Evolutionary conservation across 2,888 invertebrate species (phyloP).

Genomic region (Ophion costatus): DNA sequence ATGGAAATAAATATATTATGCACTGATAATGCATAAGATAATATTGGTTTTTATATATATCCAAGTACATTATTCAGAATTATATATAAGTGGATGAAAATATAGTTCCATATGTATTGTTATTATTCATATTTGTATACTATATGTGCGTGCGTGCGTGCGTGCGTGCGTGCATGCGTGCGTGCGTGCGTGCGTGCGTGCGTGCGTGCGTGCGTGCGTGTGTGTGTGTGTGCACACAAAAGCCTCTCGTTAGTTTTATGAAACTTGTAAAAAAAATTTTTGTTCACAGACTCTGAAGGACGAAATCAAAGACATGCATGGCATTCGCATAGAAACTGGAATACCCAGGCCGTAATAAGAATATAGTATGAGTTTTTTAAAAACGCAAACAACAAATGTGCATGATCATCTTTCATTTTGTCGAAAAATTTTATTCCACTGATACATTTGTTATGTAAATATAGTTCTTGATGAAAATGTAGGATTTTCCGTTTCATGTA

Average conservation of each 20-base stretch:
- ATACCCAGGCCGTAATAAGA: constrained; percentile 52
- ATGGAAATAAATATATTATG: no score
- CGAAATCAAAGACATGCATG: constrained; percentile 94
- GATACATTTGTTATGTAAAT: constrained; percentile 6
- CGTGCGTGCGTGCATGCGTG: no score
- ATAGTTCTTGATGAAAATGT: constrained; percentile 3
- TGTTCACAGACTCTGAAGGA: constrained; percentile 86
- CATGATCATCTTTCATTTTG: background rate
- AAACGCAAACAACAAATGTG: constrained; percentile 17
- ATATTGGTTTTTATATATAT: no score
- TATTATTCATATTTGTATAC: no score
- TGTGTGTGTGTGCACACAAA: no score
- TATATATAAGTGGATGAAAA: no score
- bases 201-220: no score
- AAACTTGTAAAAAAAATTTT: constrained; percentile 21
- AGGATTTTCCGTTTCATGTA: constrained; percentile 34
- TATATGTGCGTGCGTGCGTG: no score
- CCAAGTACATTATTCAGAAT: no score
- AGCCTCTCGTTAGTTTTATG: background rate
- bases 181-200: no score
- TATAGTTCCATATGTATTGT: no score
- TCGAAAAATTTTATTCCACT: background rate
- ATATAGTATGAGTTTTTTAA: background rate
- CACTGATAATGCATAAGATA: no score
- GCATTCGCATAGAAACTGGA: constrained; percentile 90